phyloP scores from a whole-genome alignment of 2,113 vertebrate species.

The Coryphaenoides rupestris region DNA sequence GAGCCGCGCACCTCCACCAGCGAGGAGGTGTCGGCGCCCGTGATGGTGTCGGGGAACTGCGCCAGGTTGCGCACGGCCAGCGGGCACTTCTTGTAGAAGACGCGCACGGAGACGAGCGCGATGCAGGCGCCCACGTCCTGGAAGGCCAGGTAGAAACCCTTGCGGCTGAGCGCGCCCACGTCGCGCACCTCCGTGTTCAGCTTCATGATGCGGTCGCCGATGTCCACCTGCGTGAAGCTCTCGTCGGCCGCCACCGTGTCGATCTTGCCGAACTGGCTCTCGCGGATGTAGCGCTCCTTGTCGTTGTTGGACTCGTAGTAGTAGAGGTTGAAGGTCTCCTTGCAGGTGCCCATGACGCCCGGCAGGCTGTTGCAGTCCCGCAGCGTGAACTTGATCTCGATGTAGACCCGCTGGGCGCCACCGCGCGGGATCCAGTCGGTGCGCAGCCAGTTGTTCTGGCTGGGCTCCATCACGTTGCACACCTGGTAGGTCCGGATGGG shows the following conservation, averaged over 20 bases:
- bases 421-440: constrained; percentile 96
- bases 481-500: constrained; percentile 98
- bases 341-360: constrained; percentile 96
- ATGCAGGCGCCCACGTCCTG: constrained; percentile 98
- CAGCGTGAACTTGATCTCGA: constrained; percentile 98
- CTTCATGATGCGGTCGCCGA: constrained; percentile 97
- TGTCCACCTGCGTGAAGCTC: constrained; percentile 99
- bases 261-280: constrained; percentile 93
- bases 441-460: constrained; percentile 97
- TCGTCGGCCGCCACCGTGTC: constrained; percentile 96
- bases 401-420: constrained; percentile 91
- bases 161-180: constrained; percentile 84
- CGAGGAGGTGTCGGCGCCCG: constrained; percentile 92
- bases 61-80: constrained; percentile 91
- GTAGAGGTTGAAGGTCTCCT: constrained; percentile 98
- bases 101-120: constrained; percentile 90
- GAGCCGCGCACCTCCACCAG: constrained; percentile 96
- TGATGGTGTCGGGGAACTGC: constrained; percentile 95
- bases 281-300: constrained; percentile 89
- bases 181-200: constrained; percentile 95
- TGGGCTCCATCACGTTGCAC: constrained; percentile 97
- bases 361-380: constrained; percentile 98
- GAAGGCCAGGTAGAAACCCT: constrained; percentile 97
- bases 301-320: constrained; percentile 96
- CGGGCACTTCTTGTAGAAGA: constrained; percentile 97